Conservation (phyloP, 2,888 invertebrate species). For the Drosophila borborema region DNA sequence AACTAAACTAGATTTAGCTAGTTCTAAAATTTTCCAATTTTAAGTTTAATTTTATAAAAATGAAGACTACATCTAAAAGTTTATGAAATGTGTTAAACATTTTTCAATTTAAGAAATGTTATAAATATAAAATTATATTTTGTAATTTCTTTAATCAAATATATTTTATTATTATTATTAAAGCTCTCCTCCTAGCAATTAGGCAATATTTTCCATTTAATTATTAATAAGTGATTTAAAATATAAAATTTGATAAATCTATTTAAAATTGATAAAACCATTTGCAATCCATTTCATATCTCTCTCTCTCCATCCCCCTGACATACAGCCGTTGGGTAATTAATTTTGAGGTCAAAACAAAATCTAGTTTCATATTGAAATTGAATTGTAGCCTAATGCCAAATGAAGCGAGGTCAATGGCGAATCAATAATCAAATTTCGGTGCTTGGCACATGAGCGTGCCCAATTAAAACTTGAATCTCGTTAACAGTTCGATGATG, state of each 20-base stretch:
- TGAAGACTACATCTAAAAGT: too few relatives aligned
- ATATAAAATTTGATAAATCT: not conserved
- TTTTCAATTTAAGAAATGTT: too few relatives aligned
- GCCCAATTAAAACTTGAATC: not conserved
- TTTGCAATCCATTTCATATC: not conserved
- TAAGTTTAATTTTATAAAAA: too few relatives aligned
- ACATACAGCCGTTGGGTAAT: not conserved
- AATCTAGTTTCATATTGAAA: not conserved
- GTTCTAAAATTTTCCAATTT: too few relatives aligned
- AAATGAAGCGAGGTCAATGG: not conserved
- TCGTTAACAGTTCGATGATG: constrained; percentile 37
- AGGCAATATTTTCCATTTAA: not conserved
- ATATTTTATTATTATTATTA: too few relatives aligned
- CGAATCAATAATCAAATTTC: constrained; percentile 4
- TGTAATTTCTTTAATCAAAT: too few relatives aligned
- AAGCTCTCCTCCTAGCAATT: too few relatives aligned
- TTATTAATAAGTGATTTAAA: not conserved
- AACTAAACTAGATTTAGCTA: too few relatives aligned
- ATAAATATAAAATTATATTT: too few relatives aligned
- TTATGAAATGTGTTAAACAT: too few relatives aligned
- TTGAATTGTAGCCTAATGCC: not conserved
- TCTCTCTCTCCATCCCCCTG: too few relatives aligned
- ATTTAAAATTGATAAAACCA: not conserved
- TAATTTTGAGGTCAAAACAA: not conserved
- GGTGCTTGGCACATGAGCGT: not conserved